Evolutionary conservation across 2,113 vertebrate species (phyloP).

Genomic region (Semicossyphus pulcher): DNA sequence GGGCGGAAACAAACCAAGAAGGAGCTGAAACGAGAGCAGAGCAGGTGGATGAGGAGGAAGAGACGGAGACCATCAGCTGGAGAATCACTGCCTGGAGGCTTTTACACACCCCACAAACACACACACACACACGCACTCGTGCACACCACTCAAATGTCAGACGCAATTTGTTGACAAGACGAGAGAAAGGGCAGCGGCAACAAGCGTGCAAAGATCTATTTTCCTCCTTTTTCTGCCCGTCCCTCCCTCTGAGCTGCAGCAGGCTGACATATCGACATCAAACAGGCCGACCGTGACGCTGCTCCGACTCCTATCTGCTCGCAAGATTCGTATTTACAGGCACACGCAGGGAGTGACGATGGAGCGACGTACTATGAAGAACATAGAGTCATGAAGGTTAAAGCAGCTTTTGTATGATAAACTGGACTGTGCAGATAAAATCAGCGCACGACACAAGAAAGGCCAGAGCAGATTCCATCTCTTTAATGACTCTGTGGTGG

Average conservation of each 20-base stretch:
- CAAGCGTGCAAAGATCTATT: conserved; percentile 51
- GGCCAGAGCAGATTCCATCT: too few relatives aligned
- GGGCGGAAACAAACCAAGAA: neutral
- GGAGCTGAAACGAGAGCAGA: neutral
- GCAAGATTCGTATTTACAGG: neutral
- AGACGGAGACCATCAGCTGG: conserved; percentile 23
- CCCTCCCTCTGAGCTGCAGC: conserved; percentile 24
- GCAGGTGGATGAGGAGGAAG: conserved; percentile 34
- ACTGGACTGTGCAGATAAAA: too few relatives aligned
- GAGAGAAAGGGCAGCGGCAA: conserved; percentile 80
- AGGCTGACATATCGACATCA: conserved; percentile 56
- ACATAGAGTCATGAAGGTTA: too few relatives aligned
- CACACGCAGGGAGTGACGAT: neutral
- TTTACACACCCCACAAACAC: conserved; percentile 22
- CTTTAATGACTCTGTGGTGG: too few relatives aligned
- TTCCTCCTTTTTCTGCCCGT: conserved; percentile 3
- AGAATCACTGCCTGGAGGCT: conserved; percentile 57
- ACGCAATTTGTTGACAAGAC: conserved; percentile 82
- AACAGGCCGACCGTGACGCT: conserved; percentile 6
- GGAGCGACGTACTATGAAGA: neutral
- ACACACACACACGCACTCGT: conserved; percentile 23
- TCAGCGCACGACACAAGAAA: too few relatives aligned
- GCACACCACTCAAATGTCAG: conserved; percentile 86
- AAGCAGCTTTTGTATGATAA: too few relatives aligned
- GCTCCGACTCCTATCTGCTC: conserved; percentile 24